Base-by-base conservation (phyloP, 2,888 invertebrate species). In the Trissolcus japonicus region DNA sequence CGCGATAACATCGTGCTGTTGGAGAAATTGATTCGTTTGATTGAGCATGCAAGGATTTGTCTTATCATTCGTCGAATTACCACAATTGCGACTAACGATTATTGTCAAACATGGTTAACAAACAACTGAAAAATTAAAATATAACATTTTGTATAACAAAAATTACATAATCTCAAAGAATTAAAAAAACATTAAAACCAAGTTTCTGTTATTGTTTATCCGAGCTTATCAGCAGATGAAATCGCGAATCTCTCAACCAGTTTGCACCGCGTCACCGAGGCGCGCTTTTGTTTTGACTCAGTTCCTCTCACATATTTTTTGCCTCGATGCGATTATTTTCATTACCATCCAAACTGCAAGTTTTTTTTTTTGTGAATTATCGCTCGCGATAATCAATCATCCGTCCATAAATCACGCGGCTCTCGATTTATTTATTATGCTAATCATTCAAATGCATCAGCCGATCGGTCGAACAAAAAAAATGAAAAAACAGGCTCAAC, bases 301-400 rank as follows among this genome's bases (percentile, higher is more conserved):
- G 41, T 51, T 60, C 51, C 57, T 29, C 53, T 21, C 21, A 9
- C 29, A 14, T 57, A 51, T 51, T 51, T 51, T 55, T 19, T 17
- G 19, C 43, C 57, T 59, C 35, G 67, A 16, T 17, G 65, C 53
- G 50, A 67, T 60, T 68, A 60, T 68, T 67, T 67, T 43, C 67
- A 67, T 67, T 59, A 67, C 14, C 50, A 46, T 40, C 25, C 40
- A 14, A 19, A 35, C 41, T 48, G 68, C 68, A 60, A 51, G 60
- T 68, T 68, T 50, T 59, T 68, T 50, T 59, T 60, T 35, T 35
- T 35, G 35, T 35, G 29, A 53, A 41, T 68, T 68, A 68, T 68
- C 68, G 48, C 35, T 43, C 29, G 40, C 16, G 69, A 69, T 69
- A 61, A 69, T 50, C 40, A 51, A 68, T 69, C 69, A 40, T n/a